Percentiles rank a stretch among this genome's conserved stretches.
phyloP scores from a whole-genome alignment of 2,113 vertebrate genomes.

The Eublepharis macularius region DNA sequence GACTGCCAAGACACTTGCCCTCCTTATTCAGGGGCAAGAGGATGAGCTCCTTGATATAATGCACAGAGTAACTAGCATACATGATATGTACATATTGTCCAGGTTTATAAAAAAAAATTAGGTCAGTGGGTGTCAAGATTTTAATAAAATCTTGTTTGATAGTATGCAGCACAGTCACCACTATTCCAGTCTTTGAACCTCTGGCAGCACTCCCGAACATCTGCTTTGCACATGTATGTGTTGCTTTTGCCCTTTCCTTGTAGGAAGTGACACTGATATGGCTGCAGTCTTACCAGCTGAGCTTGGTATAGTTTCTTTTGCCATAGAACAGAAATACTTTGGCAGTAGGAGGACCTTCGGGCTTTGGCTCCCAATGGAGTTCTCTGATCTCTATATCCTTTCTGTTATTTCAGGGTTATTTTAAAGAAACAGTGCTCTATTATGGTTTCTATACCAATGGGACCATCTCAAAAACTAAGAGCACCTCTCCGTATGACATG shows the following conservation, averaged over 20 bases:
- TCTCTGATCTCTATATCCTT: background rate
- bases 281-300: background rate
- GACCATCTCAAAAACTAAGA: conserved; percentile 48
- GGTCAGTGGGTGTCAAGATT: no score
- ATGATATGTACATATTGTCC: no score
- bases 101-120: no score
- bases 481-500: conserved; percentile 81
- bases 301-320: background rate
- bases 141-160: no score
- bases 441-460: conserved; percentile 88
- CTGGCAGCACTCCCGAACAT: no score
- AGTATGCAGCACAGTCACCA: background rate
- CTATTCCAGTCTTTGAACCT: background rate
- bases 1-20: no score
- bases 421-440: conserved; percentile 83
- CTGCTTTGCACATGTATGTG: background rate
- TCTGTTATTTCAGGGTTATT: conserved; percentile 72
- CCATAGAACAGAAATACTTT: background rate
- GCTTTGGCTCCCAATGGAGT: background rate
- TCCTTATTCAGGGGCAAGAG: no score
- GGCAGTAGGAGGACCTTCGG: no score
- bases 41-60: no score
- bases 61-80: no score
- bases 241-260: background rate
- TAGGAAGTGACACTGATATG: background rate